Evolutionary conservation across 2,888 invertebrate genomes (phyloP).

Genomic region (Branchellion lobata): DNA sequence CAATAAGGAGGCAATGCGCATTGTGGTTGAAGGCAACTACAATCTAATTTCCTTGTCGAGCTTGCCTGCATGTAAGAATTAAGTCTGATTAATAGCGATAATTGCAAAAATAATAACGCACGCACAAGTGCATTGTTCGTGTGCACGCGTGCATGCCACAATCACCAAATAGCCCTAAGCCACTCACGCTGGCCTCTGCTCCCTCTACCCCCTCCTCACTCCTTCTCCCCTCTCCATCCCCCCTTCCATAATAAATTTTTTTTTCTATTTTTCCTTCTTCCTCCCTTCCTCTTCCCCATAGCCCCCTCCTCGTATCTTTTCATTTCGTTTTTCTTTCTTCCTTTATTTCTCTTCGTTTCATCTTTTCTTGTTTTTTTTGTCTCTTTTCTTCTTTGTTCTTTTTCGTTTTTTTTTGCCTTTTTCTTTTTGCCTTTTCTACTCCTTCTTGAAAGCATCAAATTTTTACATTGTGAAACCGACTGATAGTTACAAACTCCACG

Average conservation of each 20-base stretch:
- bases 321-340: too few species aligned
- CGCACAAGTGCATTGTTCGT: not conserved
- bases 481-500: too few species aligned
- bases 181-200: not conserved
- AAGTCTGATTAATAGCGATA: constrained; percentile 12
- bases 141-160: constrained; percentile 1
- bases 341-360: too few species aligned
- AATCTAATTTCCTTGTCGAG: constrained; percentile 12
- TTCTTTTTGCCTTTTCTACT: too few species aligned
- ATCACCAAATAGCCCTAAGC: constrained; percentile 14
- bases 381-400: too few species aligned
- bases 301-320: not conserved
- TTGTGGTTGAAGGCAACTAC: too few species aligned
- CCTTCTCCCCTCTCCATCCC: not conserved
- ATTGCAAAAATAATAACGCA: not conserved
- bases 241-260: too few species aligned
- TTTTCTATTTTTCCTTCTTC: too few species aligned
- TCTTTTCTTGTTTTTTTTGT: too few species aligned
- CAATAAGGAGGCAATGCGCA: not conserved
- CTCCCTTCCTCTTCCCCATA: not conserved
- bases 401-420: too few species aligned
- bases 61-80: not conserved
- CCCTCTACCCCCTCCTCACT: not conserved
- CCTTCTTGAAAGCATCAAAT: too few species aligned
- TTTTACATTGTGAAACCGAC: too few species aligned